Evolutionary conservation across 2,797 vertebrate species (phyloP).

Genomic region (Prunella strophiata): DNA sequence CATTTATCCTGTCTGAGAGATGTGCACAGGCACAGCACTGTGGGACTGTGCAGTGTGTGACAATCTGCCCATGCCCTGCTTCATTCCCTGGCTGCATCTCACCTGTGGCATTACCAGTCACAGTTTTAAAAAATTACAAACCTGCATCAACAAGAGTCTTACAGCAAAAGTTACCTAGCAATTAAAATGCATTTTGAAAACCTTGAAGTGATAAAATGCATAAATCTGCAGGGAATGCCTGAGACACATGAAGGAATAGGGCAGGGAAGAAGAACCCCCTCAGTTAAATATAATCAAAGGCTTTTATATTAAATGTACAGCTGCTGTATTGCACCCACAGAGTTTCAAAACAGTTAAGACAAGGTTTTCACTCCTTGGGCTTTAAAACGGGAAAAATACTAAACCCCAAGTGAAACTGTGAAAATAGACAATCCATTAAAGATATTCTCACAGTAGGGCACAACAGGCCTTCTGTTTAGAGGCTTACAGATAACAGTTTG

Average conservation of each 20-base stretch:
- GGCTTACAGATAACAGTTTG: conserved; percentile 12
- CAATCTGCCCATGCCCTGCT: not conserved
- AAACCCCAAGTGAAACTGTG: not conserved
- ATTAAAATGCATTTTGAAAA: conserved; percentile 38
- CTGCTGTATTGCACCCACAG: conserved; percentile 26
- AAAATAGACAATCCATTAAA: conserved; percentile 61
- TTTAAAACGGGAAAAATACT: conserved; percentile 47
- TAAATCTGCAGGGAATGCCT: conserved; percentile 9
- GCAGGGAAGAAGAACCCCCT: conserved; percentile 10
- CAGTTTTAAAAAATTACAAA: not conserved
- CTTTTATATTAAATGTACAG: conserved; percentile 36
- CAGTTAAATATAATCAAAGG: conserved; percentile 44
- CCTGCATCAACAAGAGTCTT: not conserved
- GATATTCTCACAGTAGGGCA: conserved; percentile 41
- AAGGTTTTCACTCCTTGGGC: conserved; percentile 14
- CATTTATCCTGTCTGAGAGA: not conserved
- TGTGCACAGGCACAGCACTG: accelerated
- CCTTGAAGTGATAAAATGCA: conserved; percentile 16
- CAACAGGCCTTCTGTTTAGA: conserved; percentile 28
- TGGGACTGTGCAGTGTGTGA: accelerated
- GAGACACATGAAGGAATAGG: not conserved
- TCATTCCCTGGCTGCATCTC: not conserved
- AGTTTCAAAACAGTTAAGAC: conserved; percentile 27
- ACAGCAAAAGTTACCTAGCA: not conserved
- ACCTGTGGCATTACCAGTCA: not conserved